Conservation (phyloP, 2,113 vertebrate species). For the Sardina pilchardus region DNA sequence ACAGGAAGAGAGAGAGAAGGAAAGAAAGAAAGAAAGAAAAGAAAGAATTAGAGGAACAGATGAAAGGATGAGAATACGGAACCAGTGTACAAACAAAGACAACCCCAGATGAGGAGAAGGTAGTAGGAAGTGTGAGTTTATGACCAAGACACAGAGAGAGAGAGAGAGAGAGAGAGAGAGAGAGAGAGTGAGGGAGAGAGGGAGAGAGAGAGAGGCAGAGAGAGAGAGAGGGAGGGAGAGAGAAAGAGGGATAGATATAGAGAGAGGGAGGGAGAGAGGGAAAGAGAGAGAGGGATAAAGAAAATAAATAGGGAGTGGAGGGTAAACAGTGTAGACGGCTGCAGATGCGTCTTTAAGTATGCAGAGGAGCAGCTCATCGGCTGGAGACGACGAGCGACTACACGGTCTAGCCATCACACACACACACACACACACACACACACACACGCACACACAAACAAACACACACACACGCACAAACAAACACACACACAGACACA, state of each 20-base stretch:
- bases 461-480: too few species aligned
- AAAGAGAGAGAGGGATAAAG: background rate
- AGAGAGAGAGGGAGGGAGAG: background rate
- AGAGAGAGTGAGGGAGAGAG: too few species aligned
- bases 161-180: too few species aligned
- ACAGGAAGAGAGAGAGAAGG: too few species aligned
- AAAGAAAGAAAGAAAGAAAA: background rate
- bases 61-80: too few species aligned
- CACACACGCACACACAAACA: background rate
- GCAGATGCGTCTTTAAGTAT: slow-evolving; percentile 28
- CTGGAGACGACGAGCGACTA: background rate
- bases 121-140: background rate
- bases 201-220: too few species aligned
- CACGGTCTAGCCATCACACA: background rate
- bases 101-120: too few species aligned
- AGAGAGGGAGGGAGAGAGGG: too few species aligned
- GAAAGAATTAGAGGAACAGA: background rate
- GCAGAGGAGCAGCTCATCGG: slow-evolving; percentile 1
- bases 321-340: background rate
- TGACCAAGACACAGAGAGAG: background rate
- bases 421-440: background rate
- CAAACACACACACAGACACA: too few species aligned
- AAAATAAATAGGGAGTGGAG: too few species aligned
- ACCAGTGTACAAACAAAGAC: too few species aligned
- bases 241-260: too few species aligned